Evolutionary conservation across 1,140 invertebrate species (phyloP), one percentile per base, ranked within the genome.

Genomic region (Odontomachus brunneus): DNA sequence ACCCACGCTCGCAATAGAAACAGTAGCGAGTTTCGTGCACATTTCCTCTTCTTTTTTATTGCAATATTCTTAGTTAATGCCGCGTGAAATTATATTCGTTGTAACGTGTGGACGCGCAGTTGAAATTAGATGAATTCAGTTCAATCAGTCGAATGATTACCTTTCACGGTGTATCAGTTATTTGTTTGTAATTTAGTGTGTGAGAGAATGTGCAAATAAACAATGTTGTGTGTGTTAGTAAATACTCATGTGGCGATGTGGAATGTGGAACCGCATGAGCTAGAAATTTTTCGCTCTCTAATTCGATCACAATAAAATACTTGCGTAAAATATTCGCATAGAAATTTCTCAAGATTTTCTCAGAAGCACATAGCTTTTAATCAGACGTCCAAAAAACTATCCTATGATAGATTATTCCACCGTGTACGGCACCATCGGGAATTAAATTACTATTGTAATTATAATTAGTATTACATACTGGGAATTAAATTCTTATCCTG

Each of bases 71-170:
- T 53, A 65, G 14, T 53, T 75, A 22, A 76, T 44, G 19, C 14
- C 5, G 5, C 17, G 38, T 66, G 22, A 66, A 66, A 66, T 4
- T 49, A 15, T 14, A 38, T 17, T 5, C 1, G 19, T 1, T 19
- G 24, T 75, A 63, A 14, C 24, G 17, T 15, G 12, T 19, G 26
- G 60, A 53, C 26, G 66, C 26, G 24, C 15, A 17, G 14, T 33
- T 29, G 33, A 22, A 76, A 76, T 76, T 53, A 33, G 26, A 65
- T 76, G 49, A 66, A 76, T 66, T 14, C 29, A 17, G 26, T 66
- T 53, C 66, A 66, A 66, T 55, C 74, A 66, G 19, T 24, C 29
- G 74, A 29, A 53, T 66, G 53, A 66, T 76, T 76, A 76, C 19
- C 74, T 66, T 67, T 55, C n/a, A 53, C 62, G 22, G 29, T 53